These are phyloP conservation scores for Sander vitreus DNA, from an alignment of 2,113 vertebrate genomes.

Conservation along the genomic window DNA sequence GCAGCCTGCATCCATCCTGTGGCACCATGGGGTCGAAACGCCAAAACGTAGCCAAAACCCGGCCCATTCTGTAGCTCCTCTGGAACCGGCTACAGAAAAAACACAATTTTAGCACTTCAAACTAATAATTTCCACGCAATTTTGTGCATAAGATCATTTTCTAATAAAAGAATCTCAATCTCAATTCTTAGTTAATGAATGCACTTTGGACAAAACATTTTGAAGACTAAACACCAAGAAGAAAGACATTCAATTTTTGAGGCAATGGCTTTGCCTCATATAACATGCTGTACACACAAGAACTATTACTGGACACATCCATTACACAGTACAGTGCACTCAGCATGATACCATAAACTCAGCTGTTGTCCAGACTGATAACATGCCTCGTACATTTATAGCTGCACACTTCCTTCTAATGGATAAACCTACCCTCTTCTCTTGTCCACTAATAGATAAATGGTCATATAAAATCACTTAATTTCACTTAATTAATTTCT, in stretches of 20 bases:
- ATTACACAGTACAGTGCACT: slow-evolving; percentile 51
- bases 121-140: background rate
- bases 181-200: background rate
- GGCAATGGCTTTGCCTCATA: slow-evolving; percentile 6
- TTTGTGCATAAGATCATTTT: background rate
- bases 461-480: background rate
- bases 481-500: background rate
- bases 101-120: background rate
- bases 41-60: slow-evolving; percentile 98
- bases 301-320: slow-evolving; percentile 29
- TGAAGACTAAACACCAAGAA: background rate
- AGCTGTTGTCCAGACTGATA: slow-evolving; percentile 50
- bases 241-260: slow-evolving; percentile 15
- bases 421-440: slow-evolving; percentile 23
- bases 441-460: slow-evolving; percentile 22
- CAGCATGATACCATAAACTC: slow-evolving; percentile 33
- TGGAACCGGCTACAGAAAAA: slow-evolving; percentile 89
- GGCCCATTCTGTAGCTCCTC: slow-evolving; percentile 96
- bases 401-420: slow-evolving; percentile 37
- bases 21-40: slow-evolving; percentile 91
- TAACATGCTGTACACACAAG: slow-evolving; percentile 27
- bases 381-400: slow-evolving; percentile 48
- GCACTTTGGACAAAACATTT: background rate
- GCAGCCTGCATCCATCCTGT: slow-evolving; percentile 97
- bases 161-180: no score